Base-by-base conservation (phyloP, 2,113 vertebrate species). In the Oreocharis arfaki region DNA sequence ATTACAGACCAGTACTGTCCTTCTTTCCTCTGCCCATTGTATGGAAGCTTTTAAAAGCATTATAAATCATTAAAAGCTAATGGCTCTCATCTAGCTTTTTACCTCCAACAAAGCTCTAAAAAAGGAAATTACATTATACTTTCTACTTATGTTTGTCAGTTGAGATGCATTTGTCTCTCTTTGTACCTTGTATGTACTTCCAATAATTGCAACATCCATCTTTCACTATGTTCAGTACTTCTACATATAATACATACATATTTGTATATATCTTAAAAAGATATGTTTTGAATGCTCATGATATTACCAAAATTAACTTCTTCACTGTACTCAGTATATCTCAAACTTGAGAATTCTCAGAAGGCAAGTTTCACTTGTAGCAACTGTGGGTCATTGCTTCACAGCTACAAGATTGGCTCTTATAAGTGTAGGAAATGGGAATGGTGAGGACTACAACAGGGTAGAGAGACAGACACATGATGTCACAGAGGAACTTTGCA, bases 1-100 rank as follows among this genome's bases (percentile, higher is more conserved):
- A 90, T 91, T 88, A 82, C 4, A 14, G 67, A 70, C 67, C 33
- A 61, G 74, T 42, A 63, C 35, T 15, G 88, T 74, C 79, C 65
- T 60, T 89, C 65, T 77, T 88, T 85, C 67, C 39, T 84, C 74
- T 71, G 16, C 39, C 76, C 26, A 52, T 76, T 93, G 70, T 84
- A 57, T 63, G 39, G 55, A 80, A 90, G 63, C 67, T 95, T 68
- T 96, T 93, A 77, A 92, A 94, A 92, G 65, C 79, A 90, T 86
- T 92, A 83, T 85, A 94, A 94, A 96, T 93, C 52, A 8, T 91
- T 94, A 94, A 80, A 96, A 94, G 67, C 68, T 93, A 96, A 96
- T 95, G 79, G 71, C 19, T 93, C 68, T 67, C 27, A 57, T 91
- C 89, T 70, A 94, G 78, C 68, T 93, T 93, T 94, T 90, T 84